phyloP scores from a whole-genome alignment of 1,140 invertebrate genomes.

The Cotesia glomerata region DNA sequence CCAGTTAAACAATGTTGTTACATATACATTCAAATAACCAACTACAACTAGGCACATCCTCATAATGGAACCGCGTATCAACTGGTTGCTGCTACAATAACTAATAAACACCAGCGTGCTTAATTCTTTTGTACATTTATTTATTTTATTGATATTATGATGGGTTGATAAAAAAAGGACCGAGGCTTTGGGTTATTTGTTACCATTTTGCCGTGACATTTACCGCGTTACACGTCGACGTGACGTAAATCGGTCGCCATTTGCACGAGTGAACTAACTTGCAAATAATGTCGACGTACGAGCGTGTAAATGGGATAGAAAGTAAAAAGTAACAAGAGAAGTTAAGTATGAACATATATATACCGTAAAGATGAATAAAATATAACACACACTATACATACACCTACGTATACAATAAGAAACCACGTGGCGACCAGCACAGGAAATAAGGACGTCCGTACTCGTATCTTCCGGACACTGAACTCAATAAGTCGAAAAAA shows the following conservation, averaged over 20 bases:
- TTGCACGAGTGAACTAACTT: neutral
- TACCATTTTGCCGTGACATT: neutral
- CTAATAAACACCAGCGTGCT: constrained; percentile 40
- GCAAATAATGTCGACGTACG: too few relatives aligned
- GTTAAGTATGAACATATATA: neutral
- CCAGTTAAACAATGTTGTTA: neutral
- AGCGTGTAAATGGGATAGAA: too few relatives aligned
- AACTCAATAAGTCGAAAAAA: constrained; percentile 7
- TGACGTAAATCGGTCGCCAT: neutral
- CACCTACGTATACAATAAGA: neutral
- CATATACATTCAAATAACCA: constrained; percentile 38
- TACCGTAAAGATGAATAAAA: neutral
- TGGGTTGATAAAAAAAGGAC: too few relatives aligned
- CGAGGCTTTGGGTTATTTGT: too few relatives aligned
- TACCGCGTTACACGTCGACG: neutral
- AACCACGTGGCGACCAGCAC: constrained; percentile 24
- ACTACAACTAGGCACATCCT: constrained; percentile 58
- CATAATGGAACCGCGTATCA: constrained; percentile 55
- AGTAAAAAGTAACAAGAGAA: neutral
- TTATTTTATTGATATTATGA: too few relatives aligned
- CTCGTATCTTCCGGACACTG: constrained; percentile 12
- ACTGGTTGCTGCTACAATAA: constrained; percentile 50
- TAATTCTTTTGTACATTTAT: too few relatives aligned
- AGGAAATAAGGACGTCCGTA: constrained; percentile 28
- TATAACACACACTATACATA: too few relatives aligned